Conservation (phyloP, 1,140 invertebrate genomes). For the Semibalanus balanoides region DNA sequence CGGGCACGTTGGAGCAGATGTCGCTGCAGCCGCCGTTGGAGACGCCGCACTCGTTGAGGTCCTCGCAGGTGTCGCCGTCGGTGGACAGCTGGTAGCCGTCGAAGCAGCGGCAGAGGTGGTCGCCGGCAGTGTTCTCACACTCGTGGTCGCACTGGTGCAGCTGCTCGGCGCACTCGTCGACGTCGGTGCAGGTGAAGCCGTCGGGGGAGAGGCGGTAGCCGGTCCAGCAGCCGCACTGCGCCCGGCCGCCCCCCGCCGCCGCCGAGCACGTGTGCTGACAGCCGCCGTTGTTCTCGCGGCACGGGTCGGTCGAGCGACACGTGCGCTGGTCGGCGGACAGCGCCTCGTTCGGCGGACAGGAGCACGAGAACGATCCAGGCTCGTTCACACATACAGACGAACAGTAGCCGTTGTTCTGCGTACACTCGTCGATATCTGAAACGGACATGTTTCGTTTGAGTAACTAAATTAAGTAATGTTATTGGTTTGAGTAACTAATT, state of each 20-base stretch:
- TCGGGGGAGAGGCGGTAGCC: conserved; percentile 26
- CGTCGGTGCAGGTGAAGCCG: conserved; percentile 41
- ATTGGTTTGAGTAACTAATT: no score
- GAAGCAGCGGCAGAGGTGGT: conserved; percentile 78
- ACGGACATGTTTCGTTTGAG: no score
- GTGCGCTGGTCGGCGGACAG: conserved; percentile 21
- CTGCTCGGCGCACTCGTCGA: conserved; percentile 71
- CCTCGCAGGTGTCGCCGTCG: conserved; percentile 30
- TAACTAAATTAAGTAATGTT: no score
- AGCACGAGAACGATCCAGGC: conserved; percentile 41
- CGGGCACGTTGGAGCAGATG: conserved; percentile 19
- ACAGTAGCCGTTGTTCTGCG: conserved; percentile 32
- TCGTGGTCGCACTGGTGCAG: conserved; percentile 76
- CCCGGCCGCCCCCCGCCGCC: conserved; percentile 23
- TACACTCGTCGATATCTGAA: conserved; percentile 26
- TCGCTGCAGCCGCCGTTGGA: conserved; percentile 22
- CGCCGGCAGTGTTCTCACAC: conserved; percentile 76
- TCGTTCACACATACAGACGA: conserved; percentile 35
- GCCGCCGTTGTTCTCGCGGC: conserved; percentile 13
- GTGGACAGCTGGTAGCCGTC: conserved; percentile 44
- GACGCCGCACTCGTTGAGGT: conserved; percentile 21
- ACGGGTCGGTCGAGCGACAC: conserved; percentile 20
- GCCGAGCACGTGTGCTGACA: conserved; percentile 12
- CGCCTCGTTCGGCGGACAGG: conserved; percentile 19
- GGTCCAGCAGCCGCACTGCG: conserved; percentile 19